Evolutionary conservation across 2,113 vertebrate genomes (phyloP), one percentile per base, ranked within the genome.

Genomic region (Turnix velox): DNA sequence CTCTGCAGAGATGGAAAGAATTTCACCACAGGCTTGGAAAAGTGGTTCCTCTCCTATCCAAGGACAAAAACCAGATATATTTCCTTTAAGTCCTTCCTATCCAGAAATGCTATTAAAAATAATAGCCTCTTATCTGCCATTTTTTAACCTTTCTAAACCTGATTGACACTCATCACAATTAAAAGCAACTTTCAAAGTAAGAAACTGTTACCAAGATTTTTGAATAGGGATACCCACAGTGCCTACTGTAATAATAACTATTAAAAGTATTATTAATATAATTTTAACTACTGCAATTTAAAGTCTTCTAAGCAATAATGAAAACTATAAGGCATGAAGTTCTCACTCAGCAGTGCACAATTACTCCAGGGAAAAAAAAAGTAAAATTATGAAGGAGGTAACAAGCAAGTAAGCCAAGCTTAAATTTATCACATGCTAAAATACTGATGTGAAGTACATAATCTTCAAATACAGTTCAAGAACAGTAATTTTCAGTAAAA

Each of bases 11-110:
- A 84, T 22, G 68, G 86, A 88, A 93, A 94, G 80, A 92, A 94
- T 93, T 95, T 92, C 73, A 93, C 83, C 79, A 69, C 88, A 88
- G 35, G 35, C 61, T 88, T 80, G 51, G 80, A 86, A 84, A 90
- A 94, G 46, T 19, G 39, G 40, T 69, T 86, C 72, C 61, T 86
- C 46, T 74, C 80, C 76, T 57, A 84, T 4, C 9, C 76, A 81
- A 86, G 42, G 63, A 84, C 0, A 0, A 86, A 95, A 86, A 58
- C 0, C 75, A 94, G 83, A 77, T 81, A 90, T 86, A 80, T 71
- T 90, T 78, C 59, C 73, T 88, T 68, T 30, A 81, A 63, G 52
- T 45, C 28, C 84, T 93, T 87, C 73, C 84, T 68, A 59, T 46
- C 31, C 54, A 80, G 46, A 93, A 94, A 80, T 59, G 37, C 43